Evolutionary conservation across 2,888 invertebrate species (phyloP).

Genomic region (Ochropleura leucogaster): DNA sequence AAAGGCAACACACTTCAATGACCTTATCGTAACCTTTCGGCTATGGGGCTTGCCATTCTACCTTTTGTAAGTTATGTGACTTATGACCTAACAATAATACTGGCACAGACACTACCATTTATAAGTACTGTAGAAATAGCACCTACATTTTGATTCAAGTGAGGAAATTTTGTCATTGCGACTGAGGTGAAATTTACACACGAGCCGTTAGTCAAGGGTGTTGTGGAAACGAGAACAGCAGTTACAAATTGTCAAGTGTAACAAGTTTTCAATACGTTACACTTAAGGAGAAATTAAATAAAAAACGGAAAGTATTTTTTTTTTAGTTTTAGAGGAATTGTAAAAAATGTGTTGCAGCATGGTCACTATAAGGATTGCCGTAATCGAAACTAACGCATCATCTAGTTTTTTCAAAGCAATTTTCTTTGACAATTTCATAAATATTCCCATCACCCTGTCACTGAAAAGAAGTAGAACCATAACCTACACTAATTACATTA

Average conservation of each 20-base stretch:
- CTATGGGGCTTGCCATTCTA: conserved; percentile 5
- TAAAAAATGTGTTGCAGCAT: neutral
- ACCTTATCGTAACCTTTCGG: conserved; percentile 3
- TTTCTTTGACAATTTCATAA: neutral
- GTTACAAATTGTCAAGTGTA: too few relatives aligned
- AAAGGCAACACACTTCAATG: neutral
- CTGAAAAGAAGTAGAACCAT: neutral
- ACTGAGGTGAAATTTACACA: too few relatives aligned
- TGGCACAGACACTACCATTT: neutral
- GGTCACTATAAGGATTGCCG: neutral
- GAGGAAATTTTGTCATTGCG: too few relatives aligned
- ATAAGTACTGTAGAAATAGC: neutral
- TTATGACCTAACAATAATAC: conserved; percentile 7
- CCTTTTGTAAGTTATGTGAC: neutral
- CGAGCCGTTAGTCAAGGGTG: too few relatives aligned
- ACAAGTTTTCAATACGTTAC: too few relatives aligned
- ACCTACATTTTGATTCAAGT: too few relatives aligned
- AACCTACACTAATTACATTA: neutral
- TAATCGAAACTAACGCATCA: neutral
- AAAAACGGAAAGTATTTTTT: too few relatives aligned
- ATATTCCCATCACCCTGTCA: neutral
- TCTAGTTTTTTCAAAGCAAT: neutral
- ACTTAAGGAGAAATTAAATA: too few relatives aligned
- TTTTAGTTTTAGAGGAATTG: too few relatives aligned
- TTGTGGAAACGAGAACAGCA: too few relatives aligned